Evolutionary conservation across 2,113 vertebrate genomes (phyloP), one percentile per base, ranked within the genome.

Genomic region (Chaetodon trifascialis): DNA sequence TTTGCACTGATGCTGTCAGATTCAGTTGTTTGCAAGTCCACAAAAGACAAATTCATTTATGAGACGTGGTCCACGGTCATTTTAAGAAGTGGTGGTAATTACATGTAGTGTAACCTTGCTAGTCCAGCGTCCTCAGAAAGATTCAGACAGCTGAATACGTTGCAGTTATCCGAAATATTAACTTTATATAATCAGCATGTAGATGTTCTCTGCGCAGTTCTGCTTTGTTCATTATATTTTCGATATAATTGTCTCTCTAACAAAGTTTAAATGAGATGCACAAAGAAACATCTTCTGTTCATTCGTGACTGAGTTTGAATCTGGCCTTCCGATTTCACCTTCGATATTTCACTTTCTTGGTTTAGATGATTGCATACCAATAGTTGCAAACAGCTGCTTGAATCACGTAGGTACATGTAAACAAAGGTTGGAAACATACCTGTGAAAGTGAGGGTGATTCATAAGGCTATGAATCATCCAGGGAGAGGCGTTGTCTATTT

Each of bases 401-500:
- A 30, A 42, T 75, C 36, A 60, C 44, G 30, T 59, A n/a, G 16
- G 49, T 65, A 76, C 1, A 19, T 83, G 59, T 81, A 74, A 80
- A 78, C 68, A 66, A 58, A 66, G 63, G 68, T 76, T 75, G 17
- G 30, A 77, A 80, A 82, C 51, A 68, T 66, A 84, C 69, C 77
- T 90, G 76, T 66, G 66, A 76, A 90, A 84, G 81, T 69, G 38
- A 80, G 64, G 47, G 46, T 88, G 89, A 89, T 73, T 92, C 85
- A 87, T 80, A 46, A 52, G 68, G 40, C 65, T 80, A 40, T 86
- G 86, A 90, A 63, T 80, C 84, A 85, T 82, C 74, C 56, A 82
- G 79, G 64, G 62, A 68, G 74, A 89, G 77, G 69, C 15, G 69
- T 63, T 82, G 38, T 81, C 81, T 84, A 73, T 87, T 75, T 83